Conservation (phyloP, 2,113 vertebrate species). For the Leucosticte australis region DNA sequence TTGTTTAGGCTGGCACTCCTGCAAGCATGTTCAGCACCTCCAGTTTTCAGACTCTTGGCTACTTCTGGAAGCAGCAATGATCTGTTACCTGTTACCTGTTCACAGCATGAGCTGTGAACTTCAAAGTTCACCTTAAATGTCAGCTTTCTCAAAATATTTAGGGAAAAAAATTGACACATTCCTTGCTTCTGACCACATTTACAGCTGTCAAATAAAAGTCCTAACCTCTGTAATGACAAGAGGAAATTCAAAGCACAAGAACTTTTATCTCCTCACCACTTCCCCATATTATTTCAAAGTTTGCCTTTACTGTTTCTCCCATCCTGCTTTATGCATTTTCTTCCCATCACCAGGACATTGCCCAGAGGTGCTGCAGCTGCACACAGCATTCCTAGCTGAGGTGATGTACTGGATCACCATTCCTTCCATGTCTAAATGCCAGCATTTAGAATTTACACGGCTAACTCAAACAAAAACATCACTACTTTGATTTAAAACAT, state of each 20-base stretch:
- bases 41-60: not conserved
- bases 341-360: not conserved
- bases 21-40: not conserved
- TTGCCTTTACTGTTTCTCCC: not conserved
- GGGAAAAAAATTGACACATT: not conserved
- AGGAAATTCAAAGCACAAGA: not conserved
- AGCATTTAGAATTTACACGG: not conserved
- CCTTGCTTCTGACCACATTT: not conserved
- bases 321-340: not conserved
- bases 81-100: not conserved
- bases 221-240: not conserved
- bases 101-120: not conserved
- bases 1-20: not conserved
- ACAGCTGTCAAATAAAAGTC: not conserved
- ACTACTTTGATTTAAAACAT: not conserved
- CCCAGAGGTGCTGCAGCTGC: not conserved
- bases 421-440: not conserved
- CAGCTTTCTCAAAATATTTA: not conserved
- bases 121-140: not conserved
- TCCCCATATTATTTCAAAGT: not conserved
- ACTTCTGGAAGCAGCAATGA: not conserved
- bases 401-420: not conserved
- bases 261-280: fast-evolving
- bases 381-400: not conserved
- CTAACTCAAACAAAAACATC: not conserved